Evolutionary conservation across 2,797 vertebrate species (phyloP).

Genomic region (Adrianichthys oophorus): DNA sequence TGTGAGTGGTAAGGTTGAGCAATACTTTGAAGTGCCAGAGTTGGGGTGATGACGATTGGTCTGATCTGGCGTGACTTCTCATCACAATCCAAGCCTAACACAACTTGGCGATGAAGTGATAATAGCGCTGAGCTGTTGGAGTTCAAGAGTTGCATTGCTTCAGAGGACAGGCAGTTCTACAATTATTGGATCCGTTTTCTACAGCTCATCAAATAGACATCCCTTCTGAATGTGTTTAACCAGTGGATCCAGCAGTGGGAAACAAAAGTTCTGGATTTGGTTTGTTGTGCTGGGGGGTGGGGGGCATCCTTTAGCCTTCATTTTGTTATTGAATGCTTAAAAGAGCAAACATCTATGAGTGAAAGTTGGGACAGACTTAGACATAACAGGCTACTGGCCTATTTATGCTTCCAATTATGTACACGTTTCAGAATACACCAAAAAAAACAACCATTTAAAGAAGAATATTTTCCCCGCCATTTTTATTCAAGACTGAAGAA

Average conservation of each 20-base stretch:
- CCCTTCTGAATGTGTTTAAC: constrained; percentile 61
- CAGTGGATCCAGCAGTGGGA: constrained; percentile 52
- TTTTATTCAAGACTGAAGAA: constrained; percentile 58
- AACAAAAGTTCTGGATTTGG: constrained; percentile 49
- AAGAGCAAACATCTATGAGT: constrained; percentile 29
- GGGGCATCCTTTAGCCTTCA: constrained; percentile 38
- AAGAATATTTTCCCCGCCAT: constrained; percentile 26
- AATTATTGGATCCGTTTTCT: constrained; percentile 73
- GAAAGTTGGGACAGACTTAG: constrained; percentile 23
- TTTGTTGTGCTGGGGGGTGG: constrained; percentile 32
- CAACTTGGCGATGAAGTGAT: constrained; percentile 59
- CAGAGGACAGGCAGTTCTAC: constrained; percentile 44
- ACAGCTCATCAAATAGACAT: constrained; percentile 71
- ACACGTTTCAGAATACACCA: constrained; percentile 54
- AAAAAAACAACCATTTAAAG: constrained; percentile 2
- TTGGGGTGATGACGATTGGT: constrained; percentile 21
- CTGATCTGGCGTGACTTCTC: constrained; percentile 45
- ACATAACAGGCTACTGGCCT: constrained; percentile 29
- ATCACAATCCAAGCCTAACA: constrained; percentile 59
- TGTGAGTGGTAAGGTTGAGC: constrained; percentile 61
- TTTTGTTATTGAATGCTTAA: constrained; percentile 44
- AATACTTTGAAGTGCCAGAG: constrained; percentile 50
- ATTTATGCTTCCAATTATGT: constrained; percentile 45
- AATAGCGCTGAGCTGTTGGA: constrained; percentile 38
- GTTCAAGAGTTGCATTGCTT: constrained; percentile 47